Base-by-base conservation (phyloP, 2,113 vertebrate genomes). In the Leucoraja erinaceus region DNA sequence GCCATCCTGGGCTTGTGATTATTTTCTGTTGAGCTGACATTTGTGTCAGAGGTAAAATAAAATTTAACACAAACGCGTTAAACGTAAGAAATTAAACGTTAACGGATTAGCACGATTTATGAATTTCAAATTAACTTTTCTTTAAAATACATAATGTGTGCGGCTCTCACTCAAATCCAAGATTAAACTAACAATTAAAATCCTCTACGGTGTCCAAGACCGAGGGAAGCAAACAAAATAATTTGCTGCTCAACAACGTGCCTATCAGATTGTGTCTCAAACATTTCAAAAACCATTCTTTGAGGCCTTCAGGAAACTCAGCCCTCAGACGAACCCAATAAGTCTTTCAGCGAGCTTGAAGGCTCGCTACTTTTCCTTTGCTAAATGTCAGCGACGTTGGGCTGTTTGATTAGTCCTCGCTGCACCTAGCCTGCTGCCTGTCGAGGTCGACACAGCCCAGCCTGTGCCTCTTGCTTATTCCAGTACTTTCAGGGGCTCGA, bases 271-370 rank as follows among this genome's bases (percentile, higher is more conserved):
- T 31, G 28, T 14, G 59, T 18, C 59, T 88, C 59, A n/a, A 88
- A 63, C 83, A 63, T 88, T 88, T 63, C 59, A 88, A 88, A 47
- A 88, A 88, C 38, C 59, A 16, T 88, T 88, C 83, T 88, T 88
- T 88, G 83, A 61, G 83, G 83, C 83, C 83, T 88, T 63, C 83
- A 88, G 83, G 83, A 95, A 96, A 93, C 93, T 95, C 95, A 94
- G 94, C 94, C 96, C 96, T 93, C 66, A 95, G 93, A 94, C 94
- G 94, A 96, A 96, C 95, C 95, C 95, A 95, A 94, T 95, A 94
- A 95, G 95, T 96, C 96, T 96, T 96, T 96, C 92, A 63, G 94
- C 94, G 96, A 95, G 95, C 96, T 96, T 96, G 93, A 94, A 95
- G 96, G 96, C 95, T 95, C 95, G 94, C 94, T 95, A 95, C 96